Evolutionary conservation across 2,797 vertebrate species (phyloP).

Genomic region (Odontamblyopus rebecca): DNA sequence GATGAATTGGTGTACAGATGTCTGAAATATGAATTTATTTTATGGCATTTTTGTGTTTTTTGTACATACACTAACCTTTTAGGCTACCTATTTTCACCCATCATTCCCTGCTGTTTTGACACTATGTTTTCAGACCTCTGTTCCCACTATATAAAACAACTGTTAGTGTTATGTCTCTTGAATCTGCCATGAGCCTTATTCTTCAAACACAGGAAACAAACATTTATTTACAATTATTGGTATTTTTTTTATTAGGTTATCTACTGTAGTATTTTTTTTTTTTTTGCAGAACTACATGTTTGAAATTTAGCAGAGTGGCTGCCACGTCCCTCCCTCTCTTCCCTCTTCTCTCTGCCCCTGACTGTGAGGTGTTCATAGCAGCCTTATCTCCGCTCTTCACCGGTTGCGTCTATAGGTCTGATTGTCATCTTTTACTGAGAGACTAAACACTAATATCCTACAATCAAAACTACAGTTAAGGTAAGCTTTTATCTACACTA

Average conservation of each 20-base stretch:
- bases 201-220: constrained; percentile 5
- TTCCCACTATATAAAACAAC: not conserved
- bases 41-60: too few species aligned
- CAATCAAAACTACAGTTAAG: constrained; percentile 6
- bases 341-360: constrained; percentile 7
- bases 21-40: too few species aligned
- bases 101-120: constrained; percentile 3
- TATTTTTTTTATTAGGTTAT: too few species aligned
- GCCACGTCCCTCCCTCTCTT: constrained; percentile 2
- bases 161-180: constrained; percentile 34
- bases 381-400: constrained; percentile 34
- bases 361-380: constrained; percentile 24
- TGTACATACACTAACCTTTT: too few species aligned
- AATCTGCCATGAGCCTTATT: constrained; percentile 22
- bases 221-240: not conserved
- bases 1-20: too few species aligned
- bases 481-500: constrained; percentile 34
- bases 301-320: not conserved
- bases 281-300: not conserved
- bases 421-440: constrained; percentile 2
- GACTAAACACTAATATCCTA: not conserved
- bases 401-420: constrained; percentile 20
- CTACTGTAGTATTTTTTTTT: not conserved
- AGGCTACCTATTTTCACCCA: not conserved
- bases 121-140: constrained; percentile 24